Evolutionary conservation across 1,140 invertebrate species (phyloP).

Genomic region (Bombus confusus): DNA sequence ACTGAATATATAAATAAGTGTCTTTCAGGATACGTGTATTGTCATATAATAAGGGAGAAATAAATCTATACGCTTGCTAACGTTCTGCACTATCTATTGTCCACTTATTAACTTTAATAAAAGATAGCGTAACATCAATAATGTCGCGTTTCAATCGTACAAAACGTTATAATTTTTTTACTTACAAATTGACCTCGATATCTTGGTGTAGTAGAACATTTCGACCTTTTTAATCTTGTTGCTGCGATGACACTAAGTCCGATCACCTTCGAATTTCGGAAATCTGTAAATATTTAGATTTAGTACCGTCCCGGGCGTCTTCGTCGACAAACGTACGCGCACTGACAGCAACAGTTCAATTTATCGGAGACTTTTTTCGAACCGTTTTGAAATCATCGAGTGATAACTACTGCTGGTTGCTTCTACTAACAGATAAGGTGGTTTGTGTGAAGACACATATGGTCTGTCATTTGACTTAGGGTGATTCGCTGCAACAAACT

Average conservation of each 20-base stretch:
- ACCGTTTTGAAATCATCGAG: background rate
- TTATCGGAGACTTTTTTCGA: conserved; percentile 51
- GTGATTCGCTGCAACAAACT: background rate
- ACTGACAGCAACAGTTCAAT: conserved; percentile 59
- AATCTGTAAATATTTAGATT: background rate
- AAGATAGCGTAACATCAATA: background rate
- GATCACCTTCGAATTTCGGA: background rate
- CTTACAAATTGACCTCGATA: conserved; percentile 55
- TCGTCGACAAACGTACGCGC: conserved; percentile 47
- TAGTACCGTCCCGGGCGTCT: conserved; percentile 22
- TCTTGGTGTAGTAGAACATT: conserved; percentile 55
- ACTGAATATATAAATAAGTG: background rate
- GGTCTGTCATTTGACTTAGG: too few relatives aligned
- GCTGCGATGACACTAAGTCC: too few relatives aligned
- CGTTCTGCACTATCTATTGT: background rate
- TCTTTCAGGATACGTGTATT: background rate
- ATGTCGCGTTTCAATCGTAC: background rate
- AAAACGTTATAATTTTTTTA: conserved; percentile 6
- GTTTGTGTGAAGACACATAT: background rate
- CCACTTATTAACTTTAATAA: background rate
- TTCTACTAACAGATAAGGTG: conserved; percentile 27
- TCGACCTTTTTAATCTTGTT: background rate
- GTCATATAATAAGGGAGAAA: background rate
- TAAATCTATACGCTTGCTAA: background rate
- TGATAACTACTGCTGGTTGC: conserved; percentile 41